Percentiles rank a stretch among this genome's conserved stretches.
Conservation (phyloP, 2,113 vertebrate genomes). For the Onychorhynchus coronatus region DNA sequence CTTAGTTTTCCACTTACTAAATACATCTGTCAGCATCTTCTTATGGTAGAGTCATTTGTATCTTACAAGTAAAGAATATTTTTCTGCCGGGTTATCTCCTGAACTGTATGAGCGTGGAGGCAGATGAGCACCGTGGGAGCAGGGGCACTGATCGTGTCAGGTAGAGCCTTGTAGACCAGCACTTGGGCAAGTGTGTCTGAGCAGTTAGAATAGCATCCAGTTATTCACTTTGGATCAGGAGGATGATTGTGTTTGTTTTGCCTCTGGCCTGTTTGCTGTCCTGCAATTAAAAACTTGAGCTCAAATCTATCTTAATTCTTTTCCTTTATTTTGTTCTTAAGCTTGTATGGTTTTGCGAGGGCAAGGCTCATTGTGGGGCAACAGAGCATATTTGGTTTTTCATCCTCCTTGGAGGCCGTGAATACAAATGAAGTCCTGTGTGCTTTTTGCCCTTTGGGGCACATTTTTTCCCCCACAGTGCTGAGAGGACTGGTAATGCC, state of each 20-base stretch:
- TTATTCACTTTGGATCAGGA: background rate
- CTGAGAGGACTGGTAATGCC: background rate
- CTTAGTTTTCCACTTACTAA: background rate
- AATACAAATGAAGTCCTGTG: background rate
- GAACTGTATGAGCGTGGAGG: fast-evolving
- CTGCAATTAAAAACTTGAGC: background rate
- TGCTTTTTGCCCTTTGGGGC: background rate
- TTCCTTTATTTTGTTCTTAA: background rate
- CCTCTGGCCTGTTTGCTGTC: background rate
- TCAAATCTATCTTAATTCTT: background rate
- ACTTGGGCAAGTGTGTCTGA: background rate
- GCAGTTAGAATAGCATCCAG: background rate
- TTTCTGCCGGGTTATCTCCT: background rate
- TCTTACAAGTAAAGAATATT: background rate
- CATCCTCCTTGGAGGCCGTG: fast-evolving
- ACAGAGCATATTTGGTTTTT: background rate
- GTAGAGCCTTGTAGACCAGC: background rate
- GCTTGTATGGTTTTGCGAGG: background rate
- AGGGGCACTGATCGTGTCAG: background rate
- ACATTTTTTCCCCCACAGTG: fast-evolving
- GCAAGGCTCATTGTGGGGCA: background rate
- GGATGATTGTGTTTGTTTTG: background rate
- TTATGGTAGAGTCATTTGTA: background rate
- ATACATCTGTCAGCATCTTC: background rate
- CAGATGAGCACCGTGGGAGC: fast-evolving